A percentile compares a stretch with the other conserved stretches of the same genome.
These are phyloP conservation scores for Hartigia nigra DNA, from an alignment of 2,888 invertebrate genomes.

Conservation along the genomic window DNA sequence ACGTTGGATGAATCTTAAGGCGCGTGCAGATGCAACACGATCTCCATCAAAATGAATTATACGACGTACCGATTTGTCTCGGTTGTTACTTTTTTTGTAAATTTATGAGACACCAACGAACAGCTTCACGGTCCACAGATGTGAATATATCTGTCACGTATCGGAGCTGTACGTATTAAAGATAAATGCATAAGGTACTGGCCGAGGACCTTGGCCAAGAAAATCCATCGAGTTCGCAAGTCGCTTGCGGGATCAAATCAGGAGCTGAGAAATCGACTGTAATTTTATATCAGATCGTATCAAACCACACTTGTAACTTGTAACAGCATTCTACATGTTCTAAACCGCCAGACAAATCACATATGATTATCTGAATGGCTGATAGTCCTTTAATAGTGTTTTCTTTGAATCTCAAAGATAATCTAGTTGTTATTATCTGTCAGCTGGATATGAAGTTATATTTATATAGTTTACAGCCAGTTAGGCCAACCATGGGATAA, in stretches of 20 bases:
- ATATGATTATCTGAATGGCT: background rate
- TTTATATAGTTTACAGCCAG: background rate
- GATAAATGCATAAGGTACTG: background rate
- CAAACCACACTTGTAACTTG: background rate
- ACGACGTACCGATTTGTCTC: background rate
- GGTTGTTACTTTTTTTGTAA: conserved; percentile 2
- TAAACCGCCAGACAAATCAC: background rate
- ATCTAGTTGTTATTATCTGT: background rate
- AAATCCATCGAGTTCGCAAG: background rate
- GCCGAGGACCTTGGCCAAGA: background rate
- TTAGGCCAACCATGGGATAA: background rate
- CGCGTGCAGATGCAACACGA: background rate
- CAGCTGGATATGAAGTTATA: background rate
- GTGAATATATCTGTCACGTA: too few relatives aligned
- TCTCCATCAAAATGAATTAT: conserved; percentile 4
- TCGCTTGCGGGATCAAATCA: background rate
- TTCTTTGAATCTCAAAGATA: background rate
- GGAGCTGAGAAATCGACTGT: background rate
- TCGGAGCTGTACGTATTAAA: background rate
- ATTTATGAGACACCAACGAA: background rate
- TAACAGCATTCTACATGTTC: background rate
- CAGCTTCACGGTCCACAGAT: background rate
- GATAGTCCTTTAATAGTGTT: background rate
- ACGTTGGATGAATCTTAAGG: background rate
- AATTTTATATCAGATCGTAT: background rate